Evolutionary conservation across 2,797 vertebrate species (phyloP).

Genomic region (Fratercula arctica): DNA sequence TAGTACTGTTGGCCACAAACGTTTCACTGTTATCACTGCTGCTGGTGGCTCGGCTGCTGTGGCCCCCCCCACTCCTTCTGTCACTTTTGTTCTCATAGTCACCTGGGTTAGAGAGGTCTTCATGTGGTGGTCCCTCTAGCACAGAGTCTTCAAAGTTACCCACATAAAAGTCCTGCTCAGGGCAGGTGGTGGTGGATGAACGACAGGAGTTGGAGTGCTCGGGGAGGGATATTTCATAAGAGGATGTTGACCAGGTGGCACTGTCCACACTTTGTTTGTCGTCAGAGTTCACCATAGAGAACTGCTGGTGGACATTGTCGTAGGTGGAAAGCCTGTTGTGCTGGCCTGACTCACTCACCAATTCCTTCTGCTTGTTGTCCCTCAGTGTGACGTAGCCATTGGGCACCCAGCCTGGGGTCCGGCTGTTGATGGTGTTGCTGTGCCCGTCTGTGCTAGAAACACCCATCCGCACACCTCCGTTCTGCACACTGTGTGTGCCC

Average conservation of each 20-base stretch:
- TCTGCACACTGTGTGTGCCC: constrained; percentile 89
- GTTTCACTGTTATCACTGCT: constrained; percentile 91
- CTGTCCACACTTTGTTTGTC: constrained; percentile 98
- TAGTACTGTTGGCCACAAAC: constrained; percentile 78
- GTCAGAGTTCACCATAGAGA: constrained; percentile 84
- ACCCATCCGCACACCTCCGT: constrained; percentile 85
- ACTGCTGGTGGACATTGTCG: constrained; percentile 95
- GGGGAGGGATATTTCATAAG: constrained; percentile 95
- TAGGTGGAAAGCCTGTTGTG: constrained; percentile 97
- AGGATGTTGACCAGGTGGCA: constrained; percentile 97
- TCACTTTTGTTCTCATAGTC: constrained; percentile 80
- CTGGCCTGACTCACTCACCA: constrained; percentile 74
- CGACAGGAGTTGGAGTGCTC: constrained; percentile 95
- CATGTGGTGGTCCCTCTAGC: constrained; percentile 80
- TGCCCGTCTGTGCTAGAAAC: constrained; percentile 82
- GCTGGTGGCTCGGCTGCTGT: constrained; percentile 87
- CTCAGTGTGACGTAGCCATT: constrained; percentile 89
- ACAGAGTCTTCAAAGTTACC: constrained; percentile 87
- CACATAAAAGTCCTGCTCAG: constrained; percentile 91
- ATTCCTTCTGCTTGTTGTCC: constrained; percentile 84
- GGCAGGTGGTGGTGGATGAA: constrained; percentile 96
- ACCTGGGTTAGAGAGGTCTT: constrained; percentile 72
- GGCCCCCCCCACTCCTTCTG: constrained; percentile 76
- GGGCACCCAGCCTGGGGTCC: constrained; percentile 83
- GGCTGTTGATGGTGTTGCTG: constrained; percentile 75